phyloP scores from a whole-genome alignment of 2,797 vertebrate genomes.

The Tangara arthus region DNA sequence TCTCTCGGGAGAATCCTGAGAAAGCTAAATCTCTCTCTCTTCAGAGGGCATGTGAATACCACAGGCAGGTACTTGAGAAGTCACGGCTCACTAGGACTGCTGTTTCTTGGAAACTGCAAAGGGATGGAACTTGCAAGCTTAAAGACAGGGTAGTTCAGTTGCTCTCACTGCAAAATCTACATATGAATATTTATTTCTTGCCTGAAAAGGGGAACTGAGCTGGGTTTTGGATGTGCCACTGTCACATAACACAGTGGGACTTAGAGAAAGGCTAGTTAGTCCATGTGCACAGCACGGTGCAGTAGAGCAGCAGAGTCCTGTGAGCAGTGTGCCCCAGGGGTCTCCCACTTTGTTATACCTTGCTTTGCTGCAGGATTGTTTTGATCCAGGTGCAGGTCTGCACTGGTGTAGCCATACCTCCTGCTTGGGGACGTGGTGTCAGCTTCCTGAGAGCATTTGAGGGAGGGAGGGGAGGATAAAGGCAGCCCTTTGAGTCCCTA shows the following conservation, averaged over 20 bases:
- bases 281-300: fast-evolving
- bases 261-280: neutral
- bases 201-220: neutral
- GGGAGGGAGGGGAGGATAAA: neutral
- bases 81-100: neutral
- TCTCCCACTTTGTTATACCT: neutral
- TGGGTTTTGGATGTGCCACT: neutral
- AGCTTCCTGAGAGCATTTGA: fast-evolving
- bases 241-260: fast-evolving
- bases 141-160: neutral
- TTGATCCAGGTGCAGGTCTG: neutral
- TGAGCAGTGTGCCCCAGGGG: neutral
- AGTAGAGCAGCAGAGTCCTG: neutral
- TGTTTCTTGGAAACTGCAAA: neutral
- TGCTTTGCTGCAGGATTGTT: neutral
- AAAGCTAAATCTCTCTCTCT: no score
- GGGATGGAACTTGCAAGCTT: neutral
- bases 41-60: no score
- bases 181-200: neutral
- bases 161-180: neutral
- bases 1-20: no score
- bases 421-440: neutral
- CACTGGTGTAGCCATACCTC: fast-evolving
- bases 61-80: neutral
- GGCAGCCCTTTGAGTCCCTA: neutral